A percentile compares a stretch with the other conserved stretches of the same genome.
Conservation (phyloP, 2,113 vertebrate genomes). For the Acrocephalus arundinaceus region DNA sequence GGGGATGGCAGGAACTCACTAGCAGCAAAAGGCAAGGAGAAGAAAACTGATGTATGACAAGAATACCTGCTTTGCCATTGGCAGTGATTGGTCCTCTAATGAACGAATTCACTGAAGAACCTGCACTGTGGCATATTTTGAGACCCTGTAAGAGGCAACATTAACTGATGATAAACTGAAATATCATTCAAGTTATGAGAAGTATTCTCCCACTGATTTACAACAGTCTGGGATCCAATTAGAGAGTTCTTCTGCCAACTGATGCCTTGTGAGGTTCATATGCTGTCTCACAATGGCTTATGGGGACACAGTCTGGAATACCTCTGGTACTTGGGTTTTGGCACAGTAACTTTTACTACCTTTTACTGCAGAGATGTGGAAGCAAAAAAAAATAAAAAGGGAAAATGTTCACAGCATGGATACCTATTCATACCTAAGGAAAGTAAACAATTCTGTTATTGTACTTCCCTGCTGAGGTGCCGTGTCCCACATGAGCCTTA, state of each 20-base stretch:
- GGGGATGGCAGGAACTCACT: not conserved
- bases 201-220: conserved; percentile 8
- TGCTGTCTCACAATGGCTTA: not conserved
- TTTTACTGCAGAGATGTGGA: not conserved
- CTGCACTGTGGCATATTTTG: not conserved
- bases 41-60: conserved; percentile 9
- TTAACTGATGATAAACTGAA: conserved; percentile 40
- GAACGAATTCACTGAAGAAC: not conserved
- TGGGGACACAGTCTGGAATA: not conserved
- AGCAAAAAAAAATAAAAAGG: not conserved
- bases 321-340: not conserved
- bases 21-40: conserved; percentile 17
- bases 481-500: not conserved
- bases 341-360: not conserved
- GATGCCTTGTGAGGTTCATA: not conserved
- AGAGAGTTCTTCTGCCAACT: not conserved
- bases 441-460: not conserved
- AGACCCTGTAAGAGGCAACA: not conserved
- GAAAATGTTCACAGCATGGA: not conserved
- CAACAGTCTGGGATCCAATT: not conserved
- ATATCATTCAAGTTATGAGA: not conserved
- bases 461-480: not conserved
- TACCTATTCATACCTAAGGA: not conserved
- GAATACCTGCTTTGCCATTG: not conserved
- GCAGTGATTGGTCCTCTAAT: not conserved